Percentiles rank a stretch among this genome's conserved stretches.
Conservation (phyloP, 2,888 invertebrate genomes). For the Cyaniris semiargus region DNA sequence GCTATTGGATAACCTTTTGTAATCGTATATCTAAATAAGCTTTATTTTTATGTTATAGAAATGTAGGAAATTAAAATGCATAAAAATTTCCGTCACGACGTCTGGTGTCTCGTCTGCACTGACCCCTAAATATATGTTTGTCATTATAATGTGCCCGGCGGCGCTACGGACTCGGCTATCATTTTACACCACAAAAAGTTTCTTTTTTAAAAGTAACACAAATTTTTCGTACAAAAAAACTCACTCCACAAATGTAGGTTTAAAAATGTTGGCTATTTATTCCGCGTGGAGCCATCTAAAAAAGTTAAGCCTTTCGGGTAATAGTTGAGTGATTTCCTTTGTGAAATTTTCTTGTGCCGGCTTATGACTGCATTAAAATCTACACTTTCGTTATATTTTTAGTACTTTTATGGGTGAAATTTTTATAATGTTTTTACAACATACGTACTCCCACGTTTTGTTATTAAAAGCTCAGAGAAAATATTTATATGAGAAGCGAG, state of each 20-base stretch:
- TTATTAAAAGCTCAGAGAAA: no score
- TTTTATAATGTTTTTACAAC: background rate
- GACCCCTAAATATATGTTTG: background rate
- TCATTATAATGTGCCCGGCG: background rate
- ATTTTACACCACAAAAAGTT: background rate
- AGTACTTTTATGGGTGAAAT: background rate
- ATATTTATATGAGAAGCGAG: no score
- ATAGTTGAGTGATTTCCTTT: background rate
- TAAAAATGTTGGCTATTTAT: background rate
- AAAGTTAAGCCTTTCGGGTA: background rate
- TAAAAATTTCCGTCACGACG: background rate
- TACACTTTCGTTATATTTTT: background rate
- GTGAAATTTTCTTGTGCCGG: background rate
- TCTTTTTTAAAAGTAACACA: background rate
- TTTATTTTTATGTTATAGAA: no score
- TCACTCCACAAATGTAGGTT: background rate
- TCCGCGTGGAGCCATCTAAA: background rate
- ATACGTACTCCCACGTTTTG: background rate
- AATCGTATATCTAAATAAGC: no score
- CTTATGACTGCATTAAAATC: background rate
- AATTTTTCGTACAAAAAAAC: background rate
- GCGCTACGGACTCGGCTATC: background rate
- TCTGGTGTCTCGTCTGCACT: background rate
- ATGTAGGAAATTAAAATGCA: background rate
- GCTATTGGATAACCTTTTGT: no score